Evolutionary conservation across 1,140 invertebrate genomes (phyloP).

Genomic region (Hyles euphorbiae): DNA sequence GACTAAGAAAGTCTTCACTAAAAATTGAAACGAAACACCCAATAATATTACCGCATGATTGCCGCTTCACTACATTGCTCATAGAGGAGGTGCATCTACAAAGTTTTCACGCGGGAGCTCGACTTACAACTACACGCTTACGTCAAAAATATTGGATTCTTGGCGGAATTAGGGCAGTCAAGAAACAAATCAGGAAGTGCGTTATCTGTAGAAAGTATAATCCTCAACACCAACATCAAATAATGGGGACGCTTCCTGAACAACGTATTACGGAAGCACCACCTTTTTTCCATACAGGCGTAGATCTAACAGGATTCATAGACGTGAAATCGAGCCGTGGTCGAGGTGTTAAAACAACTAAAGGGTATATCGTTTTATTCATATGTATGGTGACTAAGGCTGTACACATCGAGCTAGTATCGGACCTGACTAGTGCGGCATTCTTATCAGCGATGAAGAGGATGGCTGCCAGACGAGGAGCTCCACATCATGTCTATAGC

Average conservation of each 20-base stretch:
- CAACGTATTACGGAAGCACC: conserved; percentile 9
- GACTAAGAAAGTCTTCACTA: conserved; percentile 16
- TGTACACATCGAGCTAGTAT: conserved; percentile 60
- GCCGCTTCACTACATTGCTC: conserved; percentile 20
- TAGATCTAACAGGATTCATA: conserved; percentile 44
- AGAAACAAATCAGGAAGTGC: conserved; percentile 17
- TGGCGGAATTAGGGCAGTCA: conserved; percentile 12
- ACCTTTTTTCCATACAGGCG: conserved; percentile 32
- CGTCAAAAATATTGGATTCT: conserved; percentile 34
- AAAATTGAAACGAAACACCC: conserved; percentile 14
- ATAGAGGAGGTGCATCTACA: conserved; percentile 22
- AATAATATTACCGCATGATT: conserved; percentile 17
- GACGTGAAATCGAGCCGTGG: conserved; percentile 25
- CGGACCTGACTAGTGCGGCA: conserved; percentile 42
- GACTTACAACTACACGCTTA: conserved; percentile 23
- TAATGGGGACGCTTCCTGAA: conserved; percentile 38
- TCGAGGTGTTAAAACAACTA: conserved; percentile 25
- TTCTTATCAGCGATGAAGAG: conserved; percentile 50
- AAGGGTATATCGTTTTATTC: conserved; percentile 52
- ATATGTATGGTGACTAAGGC: conserved; percentile 54
- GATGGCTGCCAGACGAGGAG: conserved; percentile 29
- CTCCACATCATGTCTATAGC: conserved; percentile 7
- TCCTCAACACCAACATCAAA: conserved; percentile 17
- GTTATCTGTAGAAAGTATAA: conserved; percentile 20
- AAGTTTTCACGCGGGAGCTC: conserved; percentile 29